Base-by-base conservation (phyloP, 2,888 invertebrate species). In the Cephus pulcher region DNA sequence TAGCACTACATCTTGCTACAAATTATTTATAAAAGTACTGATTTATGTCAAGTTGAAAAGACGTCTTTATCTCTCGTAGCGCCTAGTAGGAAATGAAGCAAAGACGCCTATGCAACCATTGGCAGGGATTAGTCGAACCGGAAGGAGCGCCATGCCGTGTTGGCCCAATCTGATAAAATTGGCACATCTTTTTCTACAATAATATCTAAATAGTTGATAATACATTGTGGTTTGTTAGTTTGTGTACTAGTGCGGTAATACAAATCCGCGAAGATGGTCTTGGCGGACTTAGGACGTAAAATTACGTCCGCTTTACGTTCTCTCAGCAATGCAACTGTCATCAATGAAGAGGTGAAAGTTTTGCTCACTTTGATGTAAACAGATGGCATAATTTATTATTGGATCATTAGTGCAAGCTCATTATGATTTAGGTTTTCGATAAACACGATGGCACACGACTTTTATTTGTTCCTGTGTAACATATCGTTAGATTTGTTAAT, bases 211-310 rank as follows among this genome's bases (percentile, higher is more conserved):
- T 73, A 73, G 40, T 78, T 73, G 12, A 71, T 32, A 71, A 71
- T 34, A 71, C 12, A 33, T 71, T 9, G 15, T 15, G 30, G 23
- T 34, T 32, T 33, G 34, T 71, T 32, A 71, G 4, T 71, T 70
- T 40, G 40, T 34, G 35, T 11, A 35, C 30, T 35, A 78, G 76
- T 73, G 73, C 68, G 32, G 23, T 75, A 76, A 78, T 75, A 40
- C 73, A 32, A 80, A 76, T 56, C 73, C 35, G 69, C 76, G 91
- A 95, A 94, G 92, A 99, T 99, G 99, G 99, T 99, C 92, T 97
- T 99, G 95, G 99, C 99, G 89, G 99, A 99, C 94, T 95, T 99
- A 92, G 99, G 99, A 91, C 96, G 99, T 91, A 99, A 99, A 94
- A 99, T 99, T 92, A 99, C 99, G 90, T 97, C 98, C 92, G 99